Conservation (phyloP, 2,797 vertebrate species). For the Hypotaenidia philippensis region DNA sequence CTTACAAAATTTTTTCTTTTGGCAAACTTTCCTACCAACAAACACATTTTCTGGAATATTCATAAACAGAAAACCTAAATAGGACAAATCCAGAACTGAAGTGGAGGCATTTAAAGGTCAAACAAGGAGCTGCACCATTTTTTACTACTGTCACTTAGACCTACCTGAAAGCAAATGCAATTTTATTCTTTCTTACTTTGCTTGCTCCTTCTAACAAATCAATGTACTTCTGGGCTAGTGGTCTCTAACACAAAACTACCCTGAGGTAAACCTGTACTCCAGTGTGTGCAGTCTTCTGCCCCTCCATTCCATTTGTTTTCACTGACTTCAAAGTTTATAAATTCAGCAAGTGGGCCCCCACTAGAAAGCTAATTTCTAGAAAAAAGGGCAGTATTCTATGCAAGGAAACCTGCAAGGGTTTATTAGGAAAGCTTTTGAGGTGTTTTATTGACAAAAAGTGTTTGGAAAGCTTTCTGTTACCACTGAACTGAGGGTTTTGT, state of each 20-base stretch:
- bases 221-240: neutral
- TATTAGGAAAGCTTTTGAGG: neutral
- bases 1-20: neutral
- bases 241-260: neutral
- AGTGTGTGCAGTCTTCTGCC: neutral
- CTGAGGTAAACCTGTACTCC: neutral
- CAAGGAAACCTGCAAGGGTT: neutral
- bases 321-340: neutral
- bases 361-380: neutral
- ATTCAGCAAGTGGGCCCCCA: neutral
- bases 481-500: neutral
- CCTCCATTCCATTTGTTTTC: neutral
- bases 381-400: neutral
- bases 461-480: neutral
- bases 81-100: neutral
- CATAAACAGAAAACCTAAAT: neutral
- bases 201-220: neutral
- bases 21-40: neutral
- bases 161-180: neutral
- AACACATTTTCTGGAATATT: constrained; percentile 15
- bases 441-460: neutral
- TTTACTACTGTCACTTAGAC: neutral
- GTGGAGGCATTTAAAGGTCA: neutral
- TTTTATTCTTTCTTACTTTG: neutral
- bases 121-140: neutral